phyloP scores from a whole-genome alignment of 2,113 vertebrate species.

The Neopipo cinnamomea region DNA sequence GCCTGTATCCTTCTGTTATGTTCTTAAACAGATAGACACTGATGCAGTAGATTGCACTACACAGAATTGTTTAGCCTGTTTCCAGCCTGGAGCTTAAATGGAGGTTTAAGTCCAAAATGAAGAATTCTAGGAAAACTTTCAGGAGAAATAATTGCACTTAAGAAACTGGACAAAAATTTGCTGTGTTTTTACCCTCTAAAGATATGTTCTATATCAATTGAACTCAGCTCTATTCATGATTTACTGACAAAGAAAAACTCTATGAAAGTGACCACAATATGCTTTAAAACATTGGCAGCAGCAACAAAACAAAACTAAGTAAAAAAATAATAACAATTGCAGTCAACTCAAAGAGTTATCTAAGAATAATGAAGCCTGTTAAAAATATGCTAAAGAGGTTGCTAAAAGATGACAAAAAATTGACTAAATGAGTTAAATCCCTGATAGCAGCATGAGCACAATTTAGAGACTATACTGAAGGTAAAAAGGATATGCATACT shows the following conservation, averaged over 20 bases:
- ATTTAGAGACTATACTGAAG: not conserved
- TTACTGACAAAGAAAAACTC: not conserved
- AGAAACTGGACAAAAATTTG: not conserved
- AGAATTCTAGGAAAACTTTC: not conserved
- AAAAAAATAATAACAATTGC: not conserved
- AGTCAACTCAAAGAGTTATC: not conserved
- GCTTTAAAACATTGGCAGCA: not conserved
- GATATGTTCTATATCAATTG: not conserved
- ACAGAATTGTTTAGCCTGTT: not conserved
- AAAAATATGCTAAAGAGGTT: not conserved
- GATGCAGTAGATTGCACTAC: not conserved
- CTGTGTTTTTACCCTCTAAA: not conserved
- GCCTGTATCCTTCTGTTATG: not conserved
- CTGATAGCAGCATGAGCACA: not conserved
- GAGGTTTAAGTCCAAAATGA: not conserved
- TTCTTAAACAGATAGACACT: not conserved
- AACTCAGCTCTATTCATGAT: not conserved
- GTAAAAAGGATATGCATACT: constrained; percentile 35
- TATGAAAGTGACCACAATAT: not conserved
- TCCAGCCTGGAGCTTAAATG: not conserved
- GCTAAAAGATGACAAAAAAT: not conserved
- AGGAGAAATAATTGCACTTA: not conserved
- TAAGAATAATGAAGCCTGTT: not conserved
- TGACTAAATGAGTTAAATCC: not conserved
- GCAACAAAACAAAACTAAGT: not conserved